phyloP scores from a whole-genome alignment of 2,888 invertebrate species.

The Hypercompe scribonia region DNA sequence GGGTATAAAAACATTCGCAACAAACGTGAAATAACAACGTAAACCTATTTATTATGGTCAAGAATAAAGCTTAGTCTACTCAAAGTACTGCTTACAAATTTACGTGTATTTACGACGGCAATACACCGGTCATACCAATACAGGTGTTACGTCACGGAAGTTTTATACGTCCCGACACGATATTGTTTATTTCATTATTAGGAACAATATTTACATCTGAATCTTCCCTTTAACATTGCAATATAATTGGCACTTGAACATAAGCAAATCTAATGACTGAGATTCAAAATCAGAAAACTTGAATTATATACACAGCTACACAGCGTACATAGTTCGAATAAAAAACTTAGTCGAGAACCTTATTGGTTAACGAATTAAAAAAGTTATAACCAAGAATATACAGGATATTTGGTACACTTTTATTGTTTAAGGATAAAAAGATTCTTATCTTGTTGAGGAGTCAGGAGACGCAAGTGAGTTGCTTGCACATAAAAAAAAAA shows the following conservation, averaged over 20 bases:
- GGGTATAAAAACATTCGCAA: background rate
- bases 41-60: background rate
- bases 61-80: slow-evolving; percentile 13
- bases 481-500: too few relatives aligned
- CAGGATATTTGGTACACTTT: too few relatives aligned
- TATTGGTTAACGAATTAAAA: too few relatives aligned
- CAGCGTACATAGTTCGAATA: too few relatives aligned
- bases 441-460: too few relatives aligned
- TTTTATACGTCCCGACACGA: background rate
- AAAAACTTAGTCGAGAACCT: too few relatives aligned
- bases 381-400: too few relatives aligned
- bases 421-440: too few relatives aligned
- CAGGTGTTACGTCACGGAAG: slow-evolving; percentile 10
- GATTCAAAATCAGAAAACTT: too few relatives aligned
- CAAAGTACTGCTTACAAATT: slow-evolving; percentile 15
- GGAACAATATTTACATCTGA: background rate
- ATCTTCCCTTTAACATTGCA: background rate
- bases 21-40: background rate
- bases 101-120: slow-evolving; percentile 15
- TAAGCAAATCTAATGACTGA: background rate
- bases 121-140: background rate
- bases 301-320: too few relatives aligned
- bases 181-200: background rate
- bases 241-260: background rate
- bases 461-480: too few relatives aligned